A percentile compares a stretch with the other conserved stretches of the same genome.
Evolutionary conservation across 2,113 vertebrate genomes (phyloP).

Genomic region (Zosterops japonicus): DNA sequence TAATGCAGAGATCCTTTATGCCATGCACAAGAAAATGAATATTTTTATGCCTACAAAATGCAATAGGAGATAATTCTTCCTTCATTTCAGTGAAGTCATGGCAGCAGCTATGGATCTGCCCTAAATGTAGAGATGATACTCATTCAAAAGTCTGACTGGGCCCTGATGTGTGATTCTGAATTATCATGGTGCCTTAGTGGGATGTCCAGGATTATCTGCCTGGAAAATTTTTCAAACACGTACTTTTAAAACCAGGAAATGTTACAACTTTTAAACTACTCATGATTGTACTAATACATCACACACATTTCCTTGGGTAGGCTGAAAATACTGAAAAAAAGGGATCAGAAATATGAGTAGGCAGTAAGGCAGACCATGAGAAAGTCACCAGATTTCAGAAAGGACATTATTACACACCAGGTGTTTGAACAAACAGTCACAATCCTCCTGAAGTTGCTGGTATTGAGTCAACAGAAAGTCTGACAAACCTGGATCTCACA

Average conservation of each 20-base stretch:
- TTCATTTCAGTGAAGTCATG: neutral
- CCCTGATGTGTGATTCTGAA: neutral
- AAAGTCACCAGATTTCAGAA: neutral
- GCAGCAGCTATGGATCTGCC: neutral
- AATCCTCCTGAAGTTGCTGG: neutral
- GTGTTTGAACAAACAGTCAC: neutral
- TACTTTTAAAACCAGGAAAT: neutral
- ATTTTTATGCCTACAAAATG: neutral
- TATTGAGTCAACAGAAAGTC: neutral
- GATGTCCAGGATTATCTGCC: neutral
- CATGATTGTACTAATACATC: neutral
- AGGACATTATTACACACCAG: accelerated
- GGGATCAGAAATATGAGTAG: neutral
- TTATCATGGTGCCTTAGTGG: neutral
- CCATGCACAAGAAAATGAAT: neutral
- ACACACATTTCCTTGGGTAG: neutral
- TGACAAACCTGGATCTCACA: neutral
- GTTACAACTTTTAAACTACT: neutral
- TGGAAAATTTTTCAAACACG: accelerated
- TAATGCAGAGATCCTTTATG: neutral
- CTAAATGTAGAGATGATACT: neutral
- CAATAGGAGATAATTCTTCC: neutral
- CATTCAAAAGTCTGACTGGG: neutral
- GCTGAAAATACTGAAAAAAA: neutral
- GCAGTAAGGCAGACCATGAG: neutral